phyloP scores from a whole-genome alignment of 2,888 invertebrate genomes.

The Hypena proboscidalis region DNA sequence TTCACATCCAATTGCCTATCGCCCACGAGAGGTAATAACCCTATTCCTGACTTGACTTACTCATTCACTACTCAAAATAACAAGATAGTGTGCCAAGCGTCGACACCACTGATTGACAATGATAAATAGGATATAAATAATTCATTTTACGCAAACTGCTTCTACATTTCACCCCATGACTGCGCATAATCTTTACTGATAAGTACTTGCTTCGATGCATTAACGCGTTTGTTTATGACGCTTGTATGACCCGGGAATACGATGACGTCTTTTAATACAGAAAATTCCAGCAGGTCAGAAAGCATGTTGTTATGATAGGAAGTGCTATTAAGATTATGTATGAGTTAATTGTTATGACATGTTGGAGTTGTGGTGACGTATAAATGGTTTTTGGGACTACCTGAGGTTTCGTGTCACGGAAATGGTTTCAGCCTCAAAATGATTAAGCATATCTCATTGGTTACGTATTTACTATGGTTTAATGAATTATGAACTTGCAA shows the following conservation, averaged over 20 bases:
- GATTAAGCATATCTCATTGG: no score
- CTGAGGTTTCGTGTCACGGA: no score
- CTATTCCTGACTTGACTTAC: slow-evolving; percentile 2
- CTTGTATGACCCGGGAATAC: neutral
- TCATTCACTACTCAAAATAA: slow-evolving; percentile 3
- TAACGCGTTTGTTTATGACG: neutral
- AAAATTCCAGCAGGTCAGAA: neutral
- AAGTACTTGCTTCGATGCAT: neutral
- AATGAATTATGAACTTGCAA: no score
- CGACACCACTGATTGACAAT: neutral
- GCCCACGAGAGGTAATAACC: neutral
- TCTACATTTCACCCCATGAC: neutral
- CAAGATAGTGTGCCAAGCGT: neutral
- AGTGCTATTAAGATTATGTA: neutral
- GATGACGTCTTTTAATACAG: neutral
- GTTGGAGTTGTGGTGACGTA: no score
- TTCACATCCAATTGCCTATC: slow-evolving; percentile 1
- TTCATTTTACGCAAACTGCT: neutral
- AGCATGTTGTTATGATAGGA: neutral
- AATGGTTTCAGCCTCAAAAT: no score
- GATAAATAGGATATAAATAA: neutral
- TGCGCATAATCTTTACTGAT: neutral
- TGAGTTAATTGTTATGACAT: neutral
- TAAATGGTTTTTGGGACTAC: no score
- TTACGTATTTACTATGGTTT: no score